Evolutionary conservation across 2,888 invertebrate genomes (phyloP).

Genomic region (Eremobia ochroleuca): DNA sequence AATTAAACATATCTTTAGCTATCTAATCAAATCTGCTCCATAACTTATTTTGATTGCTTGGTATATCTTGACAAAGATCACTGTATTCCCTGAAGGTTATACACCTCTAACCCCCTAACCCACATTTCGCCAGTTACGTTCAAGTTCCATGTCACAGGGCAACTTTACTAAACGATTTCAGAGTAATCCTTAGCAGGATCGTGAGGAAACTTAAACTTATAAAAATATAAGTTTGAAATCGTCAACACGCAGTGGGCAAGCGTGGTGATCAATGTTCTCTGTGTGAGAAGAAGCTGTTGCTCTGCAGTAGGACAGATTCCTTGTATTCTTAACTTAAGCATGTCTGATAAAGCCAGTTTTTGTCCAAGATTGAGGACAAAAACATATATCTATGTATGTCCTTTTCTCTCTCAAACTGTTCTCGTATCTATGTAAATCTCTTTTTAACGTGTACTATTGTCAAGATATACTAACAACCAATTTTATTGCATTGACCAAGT

Average conservation of each 20-base stretch:
- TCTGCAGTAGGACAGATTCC: background rate
- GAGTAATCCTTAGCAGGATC: background rate
- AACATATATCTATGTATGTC: background rate
- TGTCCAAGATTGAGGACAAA: constrained; percentile 1
- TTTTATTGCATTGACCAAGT: constrained; percentile 47
- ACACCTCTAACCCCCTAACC: background rate
- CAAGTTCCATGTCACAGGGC: background rate
- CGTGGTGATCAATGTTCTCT: background rate
- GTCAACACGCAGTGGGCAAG: background rate
- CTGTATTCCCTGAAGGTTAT: background rate
- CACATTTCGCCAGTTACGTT: background rate
- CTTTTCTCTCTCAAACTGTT: background rate
- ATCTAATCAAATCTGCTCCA: constrained; percentile 59
- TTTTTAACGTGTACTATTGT: background rate
- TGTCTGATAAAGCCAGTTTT: background rate
- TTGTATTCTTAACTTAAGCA: background rate
- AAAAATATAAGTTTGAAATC: background rate
- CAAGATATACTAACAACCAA: constrained; percentile 30
- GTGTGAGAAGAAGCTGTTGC: background rate
- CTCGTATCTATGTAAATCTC: background rate
- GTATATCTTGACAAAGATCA: constrained; percentile 29
- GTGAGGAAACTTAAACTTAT: background rate
- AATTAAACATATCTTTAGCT: constrained; percentile 60
- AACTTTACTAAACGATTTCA: background rate
- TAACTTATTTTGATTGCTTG: background rate